Conservation (phyloP, 2,797 vertebrate species). For the Hoplostethus mediterraneus region DNA sequence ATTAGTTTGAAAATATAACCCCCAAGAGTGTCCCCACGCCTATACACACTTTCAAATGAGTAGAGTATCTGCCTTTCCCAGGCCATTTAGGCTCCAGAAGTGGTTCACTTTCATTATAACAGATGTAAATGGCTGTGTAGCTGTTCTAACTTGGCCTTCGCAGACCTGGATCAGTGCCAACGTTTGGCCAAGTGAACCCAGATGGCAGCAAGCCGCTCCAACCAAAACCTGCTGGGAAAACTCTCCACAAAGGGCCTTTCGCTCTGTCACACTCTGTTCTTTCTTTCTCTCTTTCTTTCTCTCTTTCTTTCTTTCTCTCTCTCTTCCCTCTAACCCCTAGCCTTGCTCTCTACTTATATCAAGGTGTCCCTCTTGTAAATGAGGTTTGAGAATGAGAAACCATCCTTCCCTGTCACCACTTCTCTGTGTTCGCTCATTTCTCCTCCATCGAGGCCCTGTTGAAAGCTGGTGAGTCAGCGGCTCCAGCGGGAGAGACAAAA, state of each 20-base stretch:
- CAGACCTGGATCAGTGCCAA: slow-evolving; percentile 63
- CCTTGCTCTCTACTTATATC: too few relatives aligned
- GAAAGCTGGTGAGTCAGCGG: slow-evolving; percentile 59
- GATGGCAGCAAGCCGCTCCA: slow-evolving; percentile 67
- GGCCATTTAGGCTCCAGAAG: slow-evolving; percentile 67
- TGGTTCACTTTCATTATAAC: slow-evolving; percentile 59
- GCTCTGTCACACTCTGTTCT: slow-evolving; percentile 14
- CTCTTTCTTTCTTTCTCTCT: not conserved
- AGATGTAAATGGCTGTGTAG: slow-evolving; percentile 62
- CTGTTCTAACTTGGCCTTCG: slow-evolving; percentile 62
- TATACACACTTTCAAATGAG: slow-evolving; percentile 41
- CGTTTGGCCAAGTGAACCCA: slow-evolving; percentile 75
- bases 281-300: slow-evolving; percentile 16
- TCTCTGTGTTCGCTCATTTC: slow-evolving; percentile 45
- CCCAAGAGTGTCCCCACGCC: slow-evolving; percentile 17
- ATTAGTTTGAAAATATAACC: slow-evolving; percentile 30
- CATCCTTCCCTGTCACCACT: slow-evolving; percentile 35
- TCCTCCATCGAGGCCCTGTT: slow-evolving; percentile 22
- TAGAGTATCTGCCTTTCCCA: slow-evolving; percentile 64
- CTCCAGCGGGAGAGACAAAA: slow-evolving; percentile 48
- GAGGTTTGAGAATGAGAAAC: slow-evolving; percentile 17
- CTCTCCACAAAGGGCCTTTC: slow-evolving; percentile 43
- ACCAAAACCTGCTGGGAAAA: slow-evolving; percentile 65
- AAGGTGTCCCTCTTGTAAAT: not conserved
- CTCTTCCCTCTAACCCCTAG: too few relatives aligned